Conservation (phyloP, 2,113 vertebrate genomes). For the Psilopsiagon aurifrons region DNA sequence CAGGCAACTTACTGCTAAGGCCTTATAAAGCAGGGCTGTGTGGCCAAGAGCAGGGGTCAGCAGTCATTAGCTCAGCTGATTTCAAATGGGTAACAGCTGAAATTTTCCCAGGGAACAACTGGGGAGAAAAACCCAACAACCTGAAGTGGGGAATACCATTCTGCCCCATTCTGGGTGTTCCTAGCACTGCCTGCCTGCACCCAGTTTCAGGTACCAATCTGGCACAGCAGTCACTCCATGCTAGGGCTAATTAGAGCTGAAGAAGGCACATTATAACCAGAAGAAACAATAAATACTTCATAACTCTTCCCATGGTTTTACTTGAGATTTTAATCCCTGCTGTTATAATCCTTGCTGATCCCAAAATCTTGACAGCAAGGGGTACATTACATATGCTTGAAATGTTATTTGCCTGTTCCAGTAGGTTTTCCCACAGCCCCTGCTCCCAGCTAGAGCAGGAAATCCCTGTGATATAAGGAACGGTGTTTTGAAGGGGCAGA, state of each 20-base stretch:
- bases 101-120: neutral
- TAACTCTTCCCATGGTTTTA: neutral
- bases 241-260: neutral
- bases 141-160: neutral
- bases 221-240: neutral
- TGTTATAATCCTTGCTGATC: neutral
- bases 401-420: neutral
- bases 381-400: neutral
- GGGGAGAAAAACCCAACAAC: fast-evolving
- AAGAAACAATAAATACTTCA: neutral
- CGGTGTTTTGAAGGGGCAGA: neutral
- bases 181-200: neutral
- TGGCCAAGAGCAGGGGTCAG: neutral
- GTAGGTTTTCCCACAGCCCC: neutral
- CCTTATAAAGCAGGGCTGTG: neutral
- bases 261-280: neutral
- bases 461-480: neutral
- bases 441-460: neutral
- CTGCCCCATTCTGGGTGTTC: neutral
- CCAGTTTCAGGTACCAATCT: neutral
- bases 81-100: neutral
- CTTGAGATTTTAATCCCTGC: neutral
- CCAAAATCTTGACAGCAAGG: neutral
- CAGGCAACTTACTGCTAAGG: neutral
- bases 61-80: neutral